Conservation (phyloP, 2,797 vertebrate species). For the Otolemur crassicaudatus region DNA sequence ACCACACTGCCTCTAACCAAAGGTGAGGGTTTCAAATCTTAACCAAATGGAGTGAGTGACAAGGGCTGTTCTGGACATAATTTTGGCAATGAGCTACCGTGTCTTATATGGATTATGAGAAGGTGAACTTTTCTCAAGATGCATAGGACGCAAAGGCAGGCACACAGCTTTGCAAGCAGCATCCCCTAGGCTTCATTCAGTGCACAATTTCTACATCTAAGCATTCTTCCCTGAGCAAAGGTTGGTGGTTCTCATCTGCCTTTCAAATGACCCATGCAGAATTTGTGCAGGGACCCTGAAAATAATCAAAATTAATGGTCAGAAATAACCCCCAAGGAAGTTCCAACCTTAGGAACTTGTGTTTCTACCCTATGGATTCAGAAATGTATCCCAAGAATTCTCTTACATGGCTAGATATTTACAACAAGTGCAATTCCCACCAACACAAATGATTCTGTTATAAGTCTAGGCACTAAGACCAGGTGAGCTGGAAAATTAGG, state of each 20-base stretch:
- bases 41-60: not conserved
- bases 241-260: not conserved
- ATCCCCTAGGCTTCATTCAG: not conserved
- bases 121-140: not conserved
- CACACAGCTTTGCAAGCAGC: not conserved
- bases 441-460: not conserved
- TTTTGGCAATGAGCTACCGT: not conserved
- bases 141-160: not conserved
- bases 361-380: not conserved
- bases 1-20: not conserved
- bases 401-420: not conserved
- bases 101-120: not conserved
- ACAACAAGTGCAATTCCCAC: not conserved
- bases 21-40: not conserved
- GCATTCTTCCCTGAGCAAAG: not conserved
- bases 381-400: slow-evolving; percentile 34
- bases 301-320: slow-evolving; percentile 21
- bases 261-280: not conserved
- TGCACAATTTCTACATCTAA: not conserved
- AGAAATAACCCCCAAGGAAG: not conserved
- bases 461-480: not conserved
- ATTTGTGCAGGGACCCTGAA: not conserved
- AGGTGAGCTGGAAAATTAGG: slow-evolving; percentile 57
- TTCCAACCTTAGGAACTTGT: not conserved
- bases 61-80: not conserved